Evolutionary conservation across 2,888 invertebrate genomes (phyloP).

Genomic region (Leptothorax acervorum): DNA sequence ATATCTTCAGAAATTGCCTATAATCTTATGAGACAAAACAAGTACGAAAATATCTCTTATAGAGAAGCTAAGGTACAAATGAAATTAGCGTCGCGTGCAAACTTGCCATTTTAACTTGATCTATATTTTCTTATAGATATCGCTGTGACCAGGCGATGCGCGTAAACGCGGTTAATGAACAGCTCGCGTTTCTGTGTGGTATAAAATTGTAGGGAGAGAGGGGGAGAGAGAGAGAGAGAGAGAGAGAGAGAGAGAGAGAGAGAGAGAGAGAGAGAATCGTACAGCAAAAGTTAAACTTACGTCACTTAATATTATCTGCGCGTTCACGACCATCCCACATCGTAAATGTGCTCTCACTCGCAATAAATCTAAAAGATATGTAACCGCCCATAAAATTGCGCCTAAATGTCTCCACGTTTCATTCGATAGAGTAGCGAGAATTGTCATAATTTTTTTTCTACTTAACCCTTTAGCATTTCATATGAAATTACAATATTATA

Average conservation of each 20-base stretch:
- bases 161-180: constrained; percentile 43
- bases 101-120: constrained; percentile 32
- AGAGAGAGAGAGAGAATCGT: constrained; percentile 26
- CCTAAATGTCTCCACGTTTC: constrained; percentile 27
- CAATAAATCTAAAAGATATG: constrained; percentile 54
- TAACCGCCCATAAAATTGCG: constrained; percentile 40
- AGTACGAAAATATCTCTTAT: neutral
- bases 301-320: constrained; percentile 43
- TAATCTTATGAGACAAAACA: neutral
- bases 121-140: constrained; percentile 35
- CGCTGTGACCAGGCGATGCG: neutral
- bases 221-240: neutral
- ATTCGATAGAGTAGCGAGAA: constrained; percentile 23
- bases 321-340: constrained; percentile 33
- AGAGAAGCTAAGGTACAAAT: neutral
- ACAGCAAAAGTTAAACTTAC: constrained; percentile 34
- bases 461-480: neutral
- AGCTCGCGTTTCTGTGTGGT: constrained; percentile 23
- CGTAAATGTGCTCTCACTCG: constrained; percentile 38
- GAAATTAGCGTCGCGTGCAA: constrained; percentile 41
- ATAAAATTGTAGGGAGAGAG: neutral
- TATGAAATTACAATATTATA: neutral
- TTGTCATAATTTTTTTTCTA: constrained; percentile 40
- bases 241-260: constrained; percentile 11
- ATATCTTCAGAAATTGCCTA: neutral